These are phyloP conservation scores for Oriolus oriolus DNA, from an alignment of 2,113 vertebrate genomes.

Conservation along the genomic window DNA sequence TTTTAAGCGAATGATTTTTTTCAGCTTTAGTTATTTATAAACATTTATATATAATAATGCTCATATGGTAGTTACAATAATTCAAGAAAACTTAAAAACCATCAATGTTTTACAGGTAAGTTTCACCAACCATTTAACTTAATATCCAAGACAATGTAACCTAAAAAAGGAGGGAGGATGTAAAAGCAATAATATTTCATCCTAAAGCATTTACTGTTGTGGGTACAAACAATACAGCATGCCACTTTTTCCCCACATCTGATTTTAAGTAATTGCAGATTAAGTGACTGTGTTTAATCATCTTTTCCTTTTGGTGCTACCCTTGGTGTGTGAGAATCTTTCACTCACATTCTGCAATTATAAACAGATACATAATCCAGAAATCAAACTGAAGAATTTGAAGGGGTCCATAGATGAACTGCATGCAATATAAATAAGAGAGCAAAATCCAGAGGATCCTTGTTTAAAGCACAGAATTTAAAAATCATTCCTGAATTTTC, in stretches of 20 bases:
- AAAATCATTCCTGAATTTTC: neutral
- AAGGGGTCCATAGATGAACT: neutral
- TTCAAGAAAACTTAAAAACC: neutral
- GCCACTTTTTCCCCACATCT: accelerated
- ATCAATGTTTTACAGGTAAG: neutral
- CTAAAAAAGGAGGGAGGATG: neutral
- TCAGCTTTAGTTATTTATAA: neutral
- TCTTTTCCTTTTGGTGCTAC: neutral
- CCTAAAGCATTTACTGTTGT: neutral
- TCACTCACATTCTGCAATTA: neutral
- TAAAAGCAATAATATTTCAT: neutral
- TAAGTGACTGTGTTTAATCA: neutral
- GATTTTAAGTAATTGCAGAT: neutral
- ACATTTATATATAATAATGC: neutral
- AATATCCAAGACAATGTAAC: neutral
- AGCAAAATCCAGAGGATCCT: neutral
- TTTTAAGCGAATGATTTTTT: neutral
- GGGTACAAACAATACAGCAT: neutral
- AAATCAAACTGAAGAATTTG: neutral
- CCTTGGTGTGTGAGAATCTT: neutral
- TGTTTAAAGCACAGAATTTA: neutral
- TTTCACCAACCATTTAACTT: neutral
- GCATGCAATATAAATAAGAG: neutral
- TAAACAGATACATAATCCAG: neutral
- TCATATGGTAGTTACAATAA: neutral